Percentiles rank a stretch among this genome's conserved stretches.
Evolutionary conservation across 2,113 vertebrate genomes (phyloP).

Genomic region (Nycticryphes semicollaris): DNA sequence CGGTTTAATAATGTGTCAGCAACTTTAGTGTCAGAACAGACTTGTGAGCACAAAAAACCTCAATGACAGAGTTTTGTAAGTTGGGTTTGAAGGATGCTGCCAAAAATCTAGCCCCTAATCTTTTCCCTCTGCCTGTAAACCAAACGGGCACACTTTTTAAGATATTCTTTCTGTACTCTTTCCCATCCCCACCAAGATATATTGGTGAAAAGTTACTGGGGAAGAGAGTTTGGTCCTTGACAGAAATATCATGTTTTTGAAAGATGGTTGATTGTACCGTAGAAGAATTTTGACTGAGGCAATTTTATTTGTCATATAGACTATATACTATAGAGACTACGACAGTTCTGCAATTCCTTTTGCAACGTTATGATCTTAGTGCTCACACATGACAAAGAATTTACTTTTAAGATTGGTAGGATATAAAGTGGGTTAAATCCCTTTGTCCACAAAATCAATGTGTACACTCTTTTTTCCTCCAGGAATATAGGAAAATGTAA

Average conservation of each 20-base stretch:
- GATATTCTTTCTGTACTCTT: not conserved
- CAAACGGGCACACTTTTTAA: not conserved
- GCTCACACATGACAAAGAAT: not conserved
- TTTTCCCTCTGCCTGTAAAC: not conserved
- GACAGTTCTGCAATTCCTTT: not conserved
- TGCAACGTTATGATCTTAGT: not conserved
- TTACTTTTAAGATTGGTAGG: not conserved
- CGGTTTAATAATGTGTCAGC: not conserved
- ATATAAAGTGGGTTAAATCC: not conserved
- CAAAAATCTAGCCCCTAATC: conserved; percentile 10
- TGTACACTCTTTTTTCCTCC: not conserved
- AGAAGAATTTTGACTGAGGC: not conserved
- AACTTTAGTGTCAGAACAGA: not conserved
- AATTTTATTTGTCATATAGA: not conserved
- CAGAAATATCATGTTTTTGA: not conserved
- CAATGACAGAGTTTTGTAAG: not conserved
- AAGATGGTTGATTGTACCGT: not conserved
- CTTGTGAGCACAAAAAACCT: not conserved
- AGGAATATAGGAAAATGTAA: not conserved
- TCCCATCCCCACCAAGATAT: not conserved
- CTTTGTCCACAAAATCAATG: not conserved
- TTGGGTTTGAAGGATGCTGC: not conserved
- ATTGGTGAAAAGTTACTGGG: conserved; percentile 34
- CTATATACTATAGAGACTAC: not conserved
- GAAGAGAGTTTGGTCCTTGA: conserved; percentile 11